These are phyloP conservation scores for Myodes glareolus DNA, from an alignment of 2,113 vertebrate genomes.

Conservation along the genomic window DNA sequence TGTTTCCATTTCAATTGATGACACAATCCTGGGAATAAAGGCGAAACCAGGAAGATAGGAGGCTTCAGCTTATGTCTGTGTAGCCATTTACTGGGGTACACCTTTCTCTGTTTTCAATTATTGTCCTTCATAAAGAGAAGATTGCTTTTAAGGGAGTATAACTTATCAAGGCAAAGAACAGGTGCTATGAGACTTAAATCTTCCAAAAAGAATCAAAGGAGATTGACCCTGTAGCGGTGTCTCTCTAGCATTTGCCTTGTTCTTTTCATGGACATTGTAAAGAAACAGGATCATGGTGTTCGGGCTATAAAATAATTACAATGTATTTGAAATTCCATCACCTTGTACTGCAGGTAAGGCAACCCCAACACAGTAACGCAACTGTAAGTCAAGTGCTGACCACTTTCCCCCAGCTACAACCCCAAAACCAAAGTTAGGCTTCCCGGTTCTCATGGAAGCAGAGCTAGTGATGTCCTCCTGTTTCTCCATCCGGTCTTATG, in stretches of 20 bases:
- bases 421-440: background rate
- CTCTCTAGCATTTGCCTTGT: background rate
- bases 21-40: background rate
- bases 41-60: background rate
- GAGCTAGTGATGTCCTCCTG: background rate
- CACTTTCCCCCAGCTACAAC: fast-evolving
- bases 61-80: background rate
- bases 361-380: background rate
- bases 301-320: background rate
- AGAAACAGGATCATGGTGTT: background rate
- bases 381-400: background rate
- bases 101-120: background rate
- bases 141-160: background rate
- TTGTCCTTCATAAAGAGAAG: background rate
- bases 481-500: background rate
- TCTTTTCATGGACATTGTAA: constrained; percentile 35
- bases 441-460: background rate
- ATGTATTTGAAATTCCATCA: background rate
- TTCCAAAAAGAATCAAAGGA: background rate
- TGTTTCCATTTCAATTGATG: background rate
- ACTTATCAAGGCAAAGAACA: background rate
- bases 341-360: background rate
- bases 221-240: background rate
- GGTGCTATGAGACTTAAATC: background rate
- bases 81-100: background rate